Evolutionary conservation across 2,797 vertebrate genomes (phyloP).

Genomic region (Austrolebias charrua): DNA sequence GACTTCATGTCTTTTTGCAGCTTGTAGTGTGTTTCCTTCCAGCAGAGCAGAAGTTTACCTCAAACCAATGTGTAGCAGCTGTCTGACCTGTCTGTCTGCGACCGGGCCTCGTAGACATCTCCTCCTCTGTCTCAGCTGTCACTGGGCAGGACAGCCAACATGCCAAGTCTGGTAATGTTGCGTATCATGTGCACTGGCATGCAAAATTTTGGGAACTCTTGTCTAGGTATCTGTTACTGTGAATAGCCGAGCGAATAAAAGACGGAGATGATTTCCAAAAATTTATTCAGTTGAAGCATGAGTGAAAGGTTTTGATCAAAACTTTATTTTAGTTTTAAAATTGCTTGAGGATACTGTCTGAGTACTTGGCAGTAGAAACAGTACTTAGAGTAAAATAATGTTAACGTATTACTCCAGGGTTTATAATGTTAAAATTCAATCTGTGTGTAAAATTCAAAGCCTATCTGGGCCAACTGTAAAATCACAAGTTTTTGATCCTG

Average conservation of each 20-base stretch:
- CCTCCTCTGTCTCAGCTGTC: conserved; percentile 35
- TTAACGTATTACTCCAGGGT: not conserved
- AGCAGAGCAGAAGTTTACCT: conserved; percentile 54
- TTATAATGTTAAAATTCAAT: not conserved
- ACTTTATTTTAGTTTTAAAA: not conserved
- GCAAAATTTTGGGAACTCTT: conserved; percentile 5
- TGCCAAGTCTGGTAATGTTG: conserved; percentile 25
- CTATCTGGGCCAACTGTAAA: not conserved
- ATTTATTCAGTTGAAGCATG: not conserved
- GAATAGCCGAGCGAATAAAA: conserved; percentile 18
- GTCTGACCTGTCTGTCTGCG: conserved; percentile 55
- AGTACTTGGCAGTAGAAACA: not conserved
- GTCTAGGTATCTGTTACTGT: conserved; percentile 19
- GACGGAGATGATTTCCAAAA: conserved; percentile 1
- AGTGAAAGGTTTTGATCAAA: not conserved
- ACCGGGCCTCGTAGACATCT: conserved; percentile 33
- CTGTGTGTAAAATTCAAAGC: not conserved
- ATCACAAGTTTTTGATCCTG: not conserved
- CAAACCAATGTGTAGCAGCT: conserved; percentile 62
- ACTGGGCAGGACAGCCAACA: conserved; percentile 19
- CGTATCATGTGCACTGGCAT: conserved; percentile 3
- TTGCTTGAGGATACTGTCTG: not conserved
- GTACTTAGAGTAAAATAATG: not conserved
- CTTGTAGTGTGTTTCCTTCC: conserved; percentile 43
- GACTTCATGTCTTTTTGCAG: conserved; percentile 63